phyloP scores from a whole-genome alignment of 2,113 vertebrate species.

The Erythrocebus patas region DNA sequence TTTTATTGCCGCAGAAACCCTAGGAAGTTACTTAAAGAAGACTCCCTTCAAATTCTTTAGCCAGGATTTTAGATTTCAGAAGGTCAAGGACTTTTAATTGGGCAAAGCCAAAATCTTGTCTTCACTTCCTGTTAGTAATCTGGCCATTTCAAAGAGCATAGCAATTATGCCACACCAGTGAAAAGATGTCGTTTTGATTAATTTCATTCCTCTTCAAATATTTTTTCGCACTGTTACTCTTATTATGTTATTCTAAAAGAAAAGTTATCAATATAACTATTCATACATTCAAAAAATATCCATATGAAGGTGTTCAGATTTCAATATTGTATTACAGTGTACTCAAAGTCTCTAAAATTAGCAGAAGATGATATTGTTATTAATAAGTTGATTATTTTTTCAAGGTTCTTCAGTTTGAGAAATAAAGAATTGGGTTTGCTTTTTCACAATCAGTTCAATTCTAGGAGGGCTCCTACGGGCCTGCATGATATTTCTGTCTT shows the following conservation, averaged over 20 bases:
- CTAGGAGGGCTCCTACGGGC: too few relatives aligned
- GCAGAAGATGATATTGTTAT: background rate
- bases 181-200: background rate
- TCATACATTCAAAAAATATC: background rate
- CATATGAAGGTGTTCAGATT: background rate
- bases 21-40: background rate
- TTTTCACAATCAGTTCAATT: background rate
- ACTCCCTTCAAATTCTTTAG: background rate
- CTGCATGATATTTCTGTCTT: background rate
- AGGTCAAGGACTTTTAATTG: background rate
- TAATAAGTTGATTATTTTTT: background rate
- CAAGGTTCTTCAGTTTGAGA: background rate
- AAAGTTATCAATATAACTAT: background rate
- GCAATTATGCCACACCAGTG: background rate
- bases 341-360: background rate
- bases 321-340: background rate
- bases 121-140: background rate
- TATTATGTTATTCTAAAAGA: background rate
- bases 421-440: background rate
- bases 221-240: background rate
- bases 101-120: background rate
- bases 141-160: background rate
- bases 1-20: background rate
- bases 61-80: background rate
- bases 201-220: background rate